A percentile compares a stretch with the other conserved stretches of the same genome.
phyloP scores from a whole-genome alignment of 1,140 invertebrate genomes.

The Agrypnia vestita region DNA sequence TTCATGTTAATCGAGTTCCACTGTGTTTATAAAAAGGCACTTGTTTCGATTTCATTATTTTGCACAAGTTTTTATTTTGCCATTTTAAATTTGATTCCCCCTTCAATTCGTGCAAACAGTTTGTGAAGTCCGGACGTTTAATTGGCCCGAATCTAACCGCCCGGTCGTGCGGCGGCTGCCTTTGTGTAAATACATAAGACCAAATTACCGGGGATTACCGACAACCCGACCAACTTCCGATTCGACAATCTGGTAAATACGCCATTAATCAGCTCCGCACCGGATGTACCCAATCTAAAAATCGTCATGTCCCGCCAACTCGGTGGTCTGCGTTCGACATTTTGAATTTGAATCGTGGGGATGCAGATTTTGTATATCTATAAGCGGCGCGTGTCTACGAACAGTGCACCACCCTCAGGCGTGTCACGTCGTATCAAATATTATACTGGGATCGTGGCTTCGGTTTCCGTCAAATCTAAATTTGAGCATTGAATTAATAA shows the following conservation, averaged over 20 bases:
- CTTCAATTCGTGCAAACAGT: too few relatives aligned
- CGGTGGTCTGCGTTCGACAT: slow-evolving; percentile 16
- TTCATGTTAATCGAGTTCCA: too few relatives aligned
- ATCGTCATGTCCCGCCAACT: slow-evolving; percentile 1
- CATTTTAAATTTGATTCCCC: too few relatives aligned
- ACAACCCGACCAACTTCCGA: slow-evolving; percentile 20
- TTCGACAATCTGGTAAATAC: slow-evolving; percentile 36
- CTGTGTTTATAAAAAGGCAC: too few relatives aligned
- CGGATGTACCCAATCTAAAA: slow-evolving; percentile 27
- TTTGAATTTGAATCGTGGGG: slow-evolving; percentile 4
- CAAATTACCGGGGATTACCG: not conserved
- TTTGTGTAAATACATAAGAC: slow-evolving; percentile 10
- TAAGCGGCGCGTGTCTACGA: not conserved
- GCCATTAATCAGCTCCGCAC: slow-evolving; percentile 29
- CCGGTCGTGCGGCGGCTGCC: not conserved
- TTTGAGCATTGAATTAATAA: too few relatives aligned
- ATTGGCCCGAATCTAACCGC: too few relatives aligned
- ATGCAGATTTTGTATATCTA: not conserved
- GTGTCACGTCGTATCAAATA: not conserved
- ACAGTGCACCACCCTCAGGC: not conserved
- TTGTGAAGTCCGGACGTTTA: too few relatives aligned
- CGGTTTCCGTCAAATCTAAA: too few relatives aligned
- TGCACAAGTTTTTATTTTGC: too few relatives aligned
- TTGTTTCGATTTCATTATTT: too few relatives aligned
- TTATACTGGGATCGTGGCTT: too few relatives aligned